Conservation (phyloP, 2,888 invertebrate genomes). For the Drosophila nigricruria region DNA sequence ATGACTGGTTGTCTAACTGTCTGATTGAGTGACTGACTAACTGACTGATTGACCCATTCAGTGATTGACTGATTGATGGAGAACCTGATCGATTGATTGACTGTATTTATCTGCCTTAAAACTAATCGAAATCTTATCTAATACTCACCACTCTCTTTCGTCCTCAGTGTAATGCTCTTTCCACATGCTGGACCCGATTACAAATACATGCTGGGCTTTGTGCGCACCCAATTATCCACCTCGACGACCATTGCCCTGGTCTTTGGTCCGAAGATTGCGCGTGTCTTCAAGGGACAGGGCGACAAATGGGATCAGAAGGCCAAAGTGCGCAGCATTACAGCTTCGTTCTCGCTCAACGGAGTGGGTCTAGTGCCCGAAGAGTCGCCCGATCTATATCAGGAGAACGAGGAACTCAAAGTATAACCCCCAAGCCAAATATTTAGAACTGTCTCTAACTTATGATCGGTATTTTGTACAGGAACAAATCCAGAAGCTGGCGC, state of each 20-base stretch:
- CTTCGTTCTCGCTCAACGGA: constrained; percentile 94
- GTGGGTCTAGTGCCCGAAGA: constrained; percentile 94
- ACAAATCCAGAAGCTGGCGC: constrained; percentile 95
- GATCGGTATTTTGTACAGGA: constrained; percentile 87
- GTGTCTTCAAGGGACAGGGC: constrained; percentile 93
- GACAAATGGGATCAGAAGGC: constrained; percentile 96
- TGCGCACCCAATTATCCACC: constrained; percentile 96
- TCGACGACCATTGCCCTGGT: constrained; percentile 88
- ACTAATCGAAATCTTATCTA: not conserved
- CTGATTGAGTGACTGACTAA: not conserved
- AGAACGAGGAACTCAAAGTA: constrained; percentile 96
- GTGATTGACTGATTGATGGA: not conserved
- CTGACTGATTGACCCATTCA: not conserved
- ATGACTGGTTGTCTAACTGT: not conserved
- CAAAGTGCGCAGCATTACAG: constrained; percentile 92
- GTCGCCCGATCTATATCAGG: constrained; percentile 94
- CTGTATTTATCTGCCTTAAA: not conserved
- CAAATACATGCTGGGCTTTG: constrained; percentile 95
- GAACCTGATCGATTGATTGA: not conserved
- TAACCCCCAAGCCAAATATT: not conserved
- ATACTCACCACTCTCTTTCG: not conserved
- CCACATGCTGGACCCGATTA: constrained; percentile 96
- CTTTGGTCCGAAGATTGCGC: constrained; percentile 88
- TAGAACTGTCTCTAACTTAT: not conserved
- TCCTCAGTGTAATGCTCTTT: constrained; percentile 91